Conservation (phyloP, 2,888 invertebrate genomes). For the Epirrita christyi region DNA sequence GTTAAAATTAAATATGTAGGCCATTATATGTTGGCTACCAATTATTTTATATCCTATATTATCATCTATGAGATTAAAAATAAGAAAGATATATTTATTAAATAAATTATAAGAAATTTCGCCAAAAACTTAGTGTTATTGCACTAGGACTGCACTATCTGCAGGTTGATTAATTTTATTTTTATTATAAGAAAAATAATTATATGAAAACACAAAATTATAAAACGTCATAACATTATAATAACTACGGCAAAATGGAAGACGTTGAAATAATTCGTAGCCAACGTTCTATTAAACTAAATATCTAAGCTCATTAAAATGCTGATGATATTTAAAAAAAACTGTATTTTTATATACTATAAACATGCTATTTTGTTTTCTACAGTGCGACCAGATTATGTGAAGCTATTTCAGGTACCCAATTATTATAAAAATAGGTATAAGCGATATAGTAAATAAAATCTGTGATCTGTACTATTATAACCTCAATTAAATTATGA, state of each 20-base stretch:
- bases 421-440: constrained; percentile 26
- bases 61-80: constrained; percentile 40
- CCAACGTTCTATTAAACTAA: constrained; percentile 75
- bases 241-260: constrained; percentile 71
- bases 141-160: constrained; percentile 74
- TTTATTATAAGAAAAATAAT: constrained; percentile 34
- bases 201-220: constrained; percentile 39
- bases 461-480: constrained; percentile 14
- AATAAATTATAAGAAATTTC: constrained; percentile 66
- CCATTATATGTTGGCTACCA: constrained; percentile 81
- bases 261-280: constrained; percentile 83
- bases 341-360: constrained; percentile 23
- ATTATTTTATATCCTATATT: constrained; percentile 67
- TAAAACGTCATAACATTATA: constrained; percentile 39
- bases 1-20: constrained; percentile 66
- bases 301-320: constrained; percentile 64
- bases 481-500: constrained; percentile 9
- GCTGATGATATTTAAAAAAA: constrained; percentile 43
- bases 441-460: constrained; percentile 26
- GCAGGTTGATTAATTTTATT: constrained; percentile 56
- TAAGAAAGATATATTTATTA: constrained; percentile 58
- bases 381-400: constrained; percentile 35
- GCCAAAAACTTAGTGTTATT: constrained; percentile 73
- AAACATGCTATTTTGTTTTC: constrained; percentile 37
- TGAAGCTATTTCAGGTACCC: constrained; percentile 23